Conservation (phyloP, 92 coral and sea anemone species). For the Umimayanthus chanpuru region DNA sequence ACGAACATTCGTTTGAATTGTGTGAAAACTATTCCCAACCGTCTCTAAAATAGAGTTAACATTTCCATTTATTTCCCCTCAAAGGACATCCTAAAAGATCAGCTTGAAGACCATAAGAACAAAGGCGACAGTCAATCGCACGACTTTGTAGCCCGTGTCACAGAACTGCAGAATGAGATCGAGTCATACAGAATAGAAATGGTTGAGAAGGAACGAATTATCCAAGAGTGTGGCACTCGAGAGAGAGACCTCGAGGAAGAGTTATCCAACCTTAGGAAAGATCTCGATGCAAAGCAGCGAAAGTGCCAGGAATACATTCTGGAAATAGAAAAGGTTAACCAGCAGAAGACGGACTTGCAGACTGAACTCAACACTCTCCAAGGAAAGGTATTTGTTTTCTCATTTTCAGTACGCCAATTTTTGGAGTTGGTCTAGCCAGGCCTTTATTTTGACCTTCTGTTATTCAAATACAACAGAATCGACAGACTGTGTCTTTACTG, state of each 20-base stretch:
- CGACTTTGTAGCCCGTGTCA: slow-evolving; percentile 75
- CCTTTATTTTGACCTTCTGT: background rate
- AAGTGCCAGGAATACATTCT: slow-evolving; percentile 61
- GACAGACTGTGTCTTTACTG: too few species aligned
- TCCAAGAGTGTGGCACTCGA: slow-evolving; percentile 63
- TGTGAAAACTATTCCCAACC: too few species aligned
- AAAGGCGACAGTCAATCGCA: slow-evolving; percentile 87
- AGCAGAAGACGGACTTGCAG: slow-evolving; percentile 81
- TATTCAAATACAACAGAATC: too few species aligned
- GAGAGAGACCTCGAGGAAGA: slow-evolving; percentile 73
- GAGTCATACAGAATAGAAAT: slow-evolving; percentile 73
- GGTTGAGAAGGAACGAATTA: slow-evolving; percentile 71
- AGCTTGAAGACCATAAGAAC: slow-evolving; percentile 70
- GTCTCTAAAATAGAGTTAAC: too few species aligned
- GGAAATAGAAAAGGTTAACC: slow-evolving; percentile 68
- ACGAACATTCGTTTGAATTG: too few species aligned
- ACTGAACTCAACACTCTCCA: slow-evolving; percentile 69
- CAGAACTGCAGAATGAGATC: slow-evolving; percentile 69
- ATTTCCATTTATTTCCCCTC: background rate
- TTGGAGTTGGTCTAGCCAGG: background rate
- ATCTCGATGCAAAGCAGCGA: slow-evolving; percentile 62
- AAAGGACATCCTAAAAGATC: slow-evolving; percentile 52
- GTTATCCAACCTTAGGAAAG: slow-evolving; percentile 61
- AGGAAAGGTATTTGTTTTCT: slow-evolving; percentile 53
- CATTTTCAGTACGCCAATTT: background rate